Conservation (phyloP, 2,797 vertebrate species). For the Petrocephalus sullivani region DNA sequence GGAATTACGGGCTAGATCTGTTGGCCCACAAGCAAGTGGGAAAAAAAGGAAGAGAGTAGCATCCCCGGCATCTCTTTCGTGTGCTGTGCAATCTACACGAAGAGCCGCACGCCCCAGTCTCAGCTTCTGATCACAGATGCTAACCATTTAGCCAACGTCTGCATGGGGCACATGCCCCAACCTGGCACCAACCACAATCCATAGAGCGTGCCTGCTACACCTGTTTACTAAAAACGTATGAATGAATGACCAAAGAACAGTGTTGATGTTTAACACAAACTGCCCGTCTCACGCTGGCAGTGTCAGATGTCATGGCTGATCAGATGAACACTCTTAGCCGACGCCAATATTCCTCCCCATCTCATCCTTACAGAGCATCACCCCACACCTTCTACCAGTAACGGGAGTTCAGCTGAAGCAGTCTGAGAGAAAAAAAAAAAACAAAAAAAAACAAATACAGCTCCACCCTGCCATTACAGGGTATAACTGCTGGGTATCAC, state of each 20-base stretch:
- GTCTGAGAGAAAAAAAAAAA: not conserved
- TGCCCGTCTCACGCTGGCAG: not conserved
- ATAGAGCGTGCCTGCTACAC: not conserved
- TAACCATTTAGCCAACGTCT: not conserved
- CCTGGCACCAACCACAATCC: not conserved
- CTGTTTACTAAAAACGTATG: not conserved
- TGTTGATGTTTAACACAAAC: not conserved
- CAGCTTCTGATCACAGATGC: not conserved
- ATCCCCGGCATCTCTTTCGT: not conserved
- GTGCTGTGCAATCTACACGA: not conserved
- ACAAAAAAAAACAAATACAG: not conserved
- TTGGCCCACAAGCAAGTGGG: not conserved
- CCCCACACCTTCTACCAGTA: not conserved
- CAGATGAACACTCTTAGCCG: not conserved
- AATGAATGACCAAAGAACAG: not conserved
- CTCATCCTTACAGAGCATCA: not conserved
- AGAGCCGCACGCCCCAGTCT: not conserved
- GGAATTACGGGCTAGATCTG: not conserved
- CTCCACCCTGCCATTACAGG: not conserved
- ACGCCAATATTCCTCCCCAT: not conserved
- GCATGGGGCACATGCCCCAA: not conserved
- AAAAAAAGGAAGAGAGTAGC: not conserved
- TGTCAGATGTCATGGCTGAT: not conserved
- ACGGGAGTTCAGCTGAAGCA: not conserved
- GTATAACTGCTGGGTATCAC: not conserved